Evolutionary conservation across 1,140 invertebrate species (phyloP).

Genomic region (Trachymyrmex cornetzi): DNA sequence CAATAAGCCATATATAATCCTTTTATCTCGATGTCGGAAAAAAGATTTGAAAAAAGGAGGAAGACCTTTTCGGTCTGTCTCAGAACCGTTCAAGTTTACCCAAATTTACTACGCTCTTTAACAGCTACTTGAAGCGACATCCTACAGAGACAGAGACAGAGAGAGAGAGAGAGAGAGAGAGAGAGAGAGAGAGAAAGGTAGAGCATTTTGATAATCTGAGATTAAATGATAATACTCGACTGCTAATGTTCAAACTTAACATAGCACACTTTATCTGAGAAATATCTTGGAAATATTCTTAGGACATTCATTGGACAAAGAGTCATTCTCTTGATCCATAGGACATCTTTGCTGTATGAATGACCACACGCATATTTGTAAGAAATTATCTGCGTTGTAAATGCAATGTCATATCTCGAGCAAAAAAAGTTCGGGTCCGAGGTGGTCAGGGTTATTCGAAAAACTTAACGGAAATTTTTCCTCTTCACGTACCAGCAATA

Average conservation of each 20-base stretch:
- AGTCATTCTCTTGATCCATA: too few relatives aligned
- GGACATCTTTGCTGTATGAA: too few relatives aligned
- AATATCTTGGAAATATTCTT: too few relatives aligned
- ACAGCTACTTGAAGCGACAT: not conserved
- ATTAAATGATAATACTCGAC: conserved; percentile 28
- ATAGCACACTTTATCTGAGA: too few relatives aligned
- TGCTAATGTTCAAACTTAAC: not conserved
- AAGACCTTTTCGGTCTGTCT: not conserved
- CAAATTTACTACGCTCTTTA: not conserved
- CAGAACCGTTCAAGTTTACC: not conserved
- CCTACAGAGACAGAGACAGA: not conserved
- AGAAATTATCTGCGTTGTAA: not conserved
- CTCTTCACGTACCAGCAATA: conserved; percentile 82
- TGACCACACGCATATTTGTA: conserved; percentile 5
- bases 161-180: not conserved
- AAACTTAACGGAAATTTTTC: conserved; percentile 69
- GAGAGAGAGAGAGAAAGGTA: not conserved
- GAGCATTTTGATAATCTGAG: conserved; percentile 9
- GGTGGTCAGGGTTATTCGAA: conserved; percentile 13
- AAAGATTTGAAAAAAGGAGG: not conserved
- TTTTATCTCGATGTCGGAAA: not conserved
- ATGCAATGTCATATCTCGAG: not conserved
- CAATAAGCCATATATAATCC: not conserved
- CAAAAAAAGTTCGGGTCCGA: not conserved
- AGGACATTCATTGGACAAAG: too few relatives aligned